Base-by-base conservation (phyloP, 2,797 vertebrate species). In the Typhlichthys eigenmanni region DNA sequence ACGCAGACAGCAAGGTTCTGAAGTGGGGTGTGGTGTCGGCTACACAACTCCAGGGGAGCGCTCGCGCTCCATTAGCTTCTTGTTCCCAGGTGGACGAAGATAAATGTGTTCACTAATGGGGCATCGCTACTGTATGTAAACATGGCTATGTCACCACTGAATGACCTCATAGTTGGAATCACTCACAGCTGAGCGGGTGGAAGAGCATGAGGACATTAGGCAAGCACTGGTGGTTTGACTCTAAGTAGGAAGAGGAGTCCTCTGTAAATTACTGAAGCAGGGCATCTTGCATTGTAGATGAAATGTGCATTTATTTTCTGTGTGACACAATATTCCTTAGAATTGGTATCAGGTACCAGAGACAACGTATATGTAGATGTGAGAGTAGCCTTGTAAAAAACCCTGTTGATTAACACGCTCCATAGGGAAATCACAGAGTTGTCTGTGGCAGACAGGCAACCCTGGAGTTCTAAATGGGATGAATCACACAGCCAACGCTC, bases 41-140 rank as follows among this genome's bases (percentile, higher is more conserved):
- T 63, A 64, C 82, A 72, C 76, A 68, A 78, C 80, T 79, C 67
- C 46, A 5, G 78, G 74, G 85, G 78, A 85, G 73, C 77, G 89
- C 88, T 87, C 86, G 88, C 78, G 86, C 86, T 85, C 85, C 85
- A 92, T 92, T 92, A 91, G 85, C 70, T 70, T 11, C 55, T 24
- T 17, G 58, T 61, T 85, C 82, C 80, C 82, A 71, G 56, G 80
- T 70, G 84, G 84, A 88, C 81, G 83, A 89, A 89, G 88, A 88
- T 81, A 89, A 89, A 90, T 86, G 77, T 71, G 78, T 88, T 82
- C 69, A 71, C 75, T 67, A 65, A 71, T 66, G 68, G 78, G 69
- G 75, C 64, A 68, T 66, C 64, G 76, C 66, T 32, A 68, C 72
- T 59, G 82, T 79, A 81, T 85, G 83, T 85, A 78, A 85, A 87